Percentiles rank a stretch among this genome's conserved stretches.
phyloP scores from a whole-genome alignment of 2,797 vertebrate species.

The Hipposideros larvatus region DNA sequence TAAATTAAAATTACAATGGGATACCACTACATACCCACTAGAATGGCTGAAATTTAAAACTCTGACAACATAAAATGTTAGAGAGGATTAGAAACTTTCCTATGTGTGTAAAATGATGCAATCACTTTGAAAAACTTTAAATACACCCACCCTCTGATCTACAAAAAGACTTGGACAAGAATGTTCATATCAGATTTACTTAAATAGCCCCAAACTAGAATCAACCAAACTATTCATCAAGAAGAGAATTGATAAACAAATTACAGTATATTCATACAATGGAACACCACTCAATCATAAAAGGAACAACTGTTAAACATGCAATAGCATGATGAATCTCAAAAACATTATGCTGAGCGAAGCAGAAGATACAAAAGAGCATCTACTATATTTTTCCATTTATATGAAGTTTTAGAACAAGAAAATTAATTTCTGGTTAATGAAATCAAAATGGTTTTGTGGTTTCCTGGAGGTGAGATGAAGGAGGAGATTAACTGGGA shows the following conservation, averaged over 20 bases:
- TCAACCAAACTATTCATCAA: neutral
- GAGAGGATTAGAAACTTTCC: neutral
- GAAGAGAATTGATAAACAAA: neutral
- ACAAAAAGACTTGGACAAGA: neutral
- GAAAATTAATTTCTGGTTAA: neutral
- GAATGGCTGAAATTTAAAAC: slow-evolving; percentile 1
- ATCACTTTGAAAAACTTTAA: neutral
- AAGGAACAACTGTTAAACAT: neutral
- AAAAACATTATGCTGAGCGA: neutral
- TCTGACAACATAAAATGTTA: neutral
- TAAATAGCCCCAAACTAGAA: neutral
- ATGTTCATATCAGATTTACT: neutral
- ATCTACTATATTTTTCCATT: neutral
- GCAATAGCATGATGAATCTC: neutral
- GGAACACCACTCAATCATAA: neutral
- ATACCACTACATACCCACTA: neutral
- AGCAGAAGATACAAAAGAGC: neutral
- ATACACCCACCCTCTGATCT: neutral
- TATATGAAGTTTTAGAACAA: slow-evolving; percentile 10
- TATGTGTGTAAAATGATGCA: neutral
- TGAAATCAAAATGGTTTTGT: neutral
- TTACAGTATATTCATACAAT: neutral
- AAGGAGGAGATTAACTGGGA: neutral
- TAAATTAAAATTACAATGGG: neutral
- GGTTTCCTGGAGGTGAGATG: neutral